Conservation (phyloP, 2,888 invertebrate species). For the Platycheirus albimanus region DNA sequence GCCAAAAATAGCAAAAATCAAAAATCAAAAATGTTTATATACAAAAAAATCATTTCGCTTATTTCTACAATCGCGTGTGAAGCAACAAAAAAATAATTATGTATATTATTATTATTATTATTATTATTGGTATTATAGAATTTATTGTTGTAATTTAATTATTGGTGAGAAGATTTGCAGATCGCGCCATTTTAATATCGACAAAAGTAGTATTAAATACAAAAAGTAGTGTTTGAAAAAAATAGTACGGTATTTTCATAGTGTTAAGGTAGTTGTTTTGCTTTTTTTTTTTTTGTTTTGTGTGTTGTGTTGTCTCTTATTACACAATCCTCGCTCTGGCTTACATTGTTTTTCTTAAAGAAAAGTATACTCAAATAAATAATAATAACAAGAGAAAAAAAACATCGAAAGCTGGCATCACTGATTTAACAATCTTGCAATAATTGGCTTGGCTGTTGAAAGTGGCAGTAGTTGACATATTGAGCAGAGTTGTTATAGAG, state of each 20-base stretch:
- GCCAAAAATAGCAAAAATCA: constrained; percentile 56
- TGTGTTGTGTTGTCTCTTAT: constrained; percentile 69
- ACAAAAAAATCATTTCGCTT: constrained; percentile 62
- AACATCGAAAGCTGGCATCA: constrained; percentile 22
- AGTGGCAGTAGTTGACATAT: constrained; percentile 5
- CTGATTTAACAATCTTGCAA: constrained; percentile 6
- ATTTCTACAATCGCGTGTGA: constrained; percentile 58
- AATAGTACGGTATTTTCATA: constrained; percentile 54
- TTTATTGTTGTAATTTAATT: constrained; percentile 21
- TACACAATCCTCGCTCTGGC: constrained; percentile 38
- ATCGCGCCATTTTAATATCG: constrained; percentile 46
- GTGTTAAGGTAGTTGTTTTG: constrained; percentile 66
- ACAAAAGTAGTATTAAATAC: constrained; percentile 60
- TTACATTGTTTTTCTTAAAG: constrained; percentile 55
- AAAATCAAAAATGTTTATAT: constrained; percentile 68
- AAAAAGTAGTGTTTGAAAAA: constrained; percentile 17
- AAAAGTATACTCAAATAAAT: not conserved
- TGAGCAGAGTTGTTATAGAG: constrained; percentile 13
- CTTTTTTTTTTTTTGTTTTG: constrained; percentile 66
- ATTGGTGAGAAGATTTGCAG: constrained; percentile 48
- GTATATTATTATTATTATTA: no score
- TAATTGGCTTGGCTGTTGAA: no score
- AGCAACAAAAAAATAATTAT: constrained; percentile 52
- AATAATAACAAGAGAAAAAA: constrained; percentile 5
- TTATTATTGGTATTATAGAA: constrained; percentile 19